Evolutionary conservation across 2,797 vertebrate genomes (phyloP).

Genomic region (Sarcophilus harrisii): DNA sequence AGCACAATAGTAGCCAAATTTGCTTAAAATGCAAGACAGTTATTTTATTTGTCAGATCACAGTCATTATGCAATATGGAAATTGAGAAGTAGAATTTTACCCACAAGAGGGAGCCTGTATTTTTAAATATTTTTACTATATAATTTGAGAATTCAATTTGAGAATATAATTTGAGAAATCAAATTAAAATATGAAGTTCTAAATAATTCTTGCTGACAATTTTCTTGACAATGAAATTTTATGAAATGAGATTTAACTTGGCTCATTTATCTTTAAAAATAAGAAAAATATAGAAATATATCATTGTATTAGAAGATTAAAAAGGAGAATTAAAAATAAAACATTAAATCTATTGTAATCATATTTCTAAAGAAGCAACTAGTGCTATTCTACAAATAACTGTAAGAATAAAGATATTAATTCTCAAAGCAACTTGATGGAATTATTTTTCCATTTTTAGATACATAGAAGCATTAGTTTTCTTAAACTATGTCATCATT

Average conservation of each 20-base stretch:
- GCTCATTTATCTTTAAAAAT: conserved; percentile 17
- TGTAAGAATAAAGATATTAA: conserved; percentile 16
- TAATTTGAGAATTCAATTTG: too few relatives aligned
- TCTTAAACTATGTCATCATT: conserved; percentile 26
- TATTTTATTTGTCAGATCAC: conserved; percentile 8
- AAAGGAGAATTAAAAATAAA: conserved; percentile 15
- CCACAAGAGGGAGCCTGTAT: conserved; percentile 79
- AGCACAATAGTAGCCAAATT: neutral
- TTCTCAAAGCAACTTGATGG: neutral
- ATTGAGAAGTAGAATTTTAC: conserved; percentile 64
- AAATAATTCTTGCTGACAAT: conserved; percentile 34
- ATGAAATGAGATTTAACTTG: neutral
- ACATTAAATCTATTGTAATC: conserved; percentile 15
- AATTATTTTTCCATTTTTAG: conserved; percentile 16
- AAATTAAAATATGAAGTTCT: conserved; percentile 60
- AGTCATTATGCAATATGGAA: conserved; percentile 34
- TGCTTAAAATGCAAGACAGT: conserved; percentile 20
- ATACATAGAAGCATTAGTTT: conserved; percentile 16
- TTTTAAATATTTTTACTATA: conserved; percentile 58
- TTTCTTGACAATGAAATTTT: conserved; percentile 30
- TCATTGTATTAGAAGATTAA: neutral
- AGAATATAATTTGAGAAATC: too few relatives aligned
- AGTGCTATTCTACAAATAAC: neutral
- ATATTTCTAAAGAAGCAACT: neutral
- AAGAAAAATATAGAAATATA: neutral